Conservation (phyloP, 23 tunicate genomes). For the Halocynthia aurantium region DNA sequence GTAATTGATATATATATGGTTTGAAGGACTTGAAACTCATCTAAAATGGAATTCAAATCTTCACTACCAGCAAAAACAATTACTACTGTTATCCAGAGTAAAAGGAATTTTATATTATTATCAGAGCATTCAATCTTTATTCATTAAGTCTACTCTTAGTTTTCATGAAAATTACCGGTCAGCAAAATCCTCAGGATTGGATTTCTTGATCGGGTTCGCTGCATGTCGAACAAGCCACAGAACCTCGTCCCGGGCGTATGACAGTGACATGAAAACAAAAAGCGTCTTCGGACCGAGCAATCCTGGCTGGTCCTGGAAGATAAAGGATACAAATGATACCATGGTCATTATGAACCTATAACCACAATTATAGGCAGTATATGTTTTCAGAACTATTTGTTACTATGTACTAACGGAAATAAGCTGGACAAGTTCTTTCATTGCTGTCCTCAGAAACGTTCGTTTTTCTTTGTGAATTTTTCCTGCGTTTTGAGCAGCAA, state of each 20-base stretch:
- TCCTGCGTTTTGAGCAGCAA: slow-evolving; percentile 73
- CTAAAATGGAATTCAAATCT: too few species aligned
- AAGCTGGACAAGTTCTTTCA: slow-evolving; percentile 67
- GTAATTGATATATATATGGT: too few species aligned
- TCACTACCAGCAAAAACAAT: too few species aligned
- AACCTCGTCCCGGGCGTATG: slow-evolving; percentile 83
- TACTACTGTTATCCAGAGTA: too few species aligned
- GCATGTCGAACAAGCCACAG: slow-evolving; percentile 75
- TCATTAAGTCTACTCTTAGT: too few species aligned
- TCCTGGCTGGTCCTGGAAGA: slow-evolving; percentile 94
- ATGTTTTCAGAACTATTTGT: too few species aligned
- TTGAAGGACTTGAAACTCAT: too few species aligned
- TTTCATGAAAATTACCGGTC: slow-evolving; percentile 41
- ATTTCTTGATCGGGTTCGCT: slow-evolving; percentile 63
- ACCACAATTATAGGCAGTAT: too few species aligned
- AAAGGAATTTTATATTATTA: too few species aligned
- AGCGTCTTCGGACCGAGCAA: slow-evolving; percentile 91
- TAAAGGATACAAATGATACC: neutral
- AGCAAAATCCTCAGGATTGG: slow-evolving; percentile 75
- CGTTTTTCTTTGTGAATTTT: slow-evolving; percentile 63
- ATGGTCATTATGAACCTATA: too few species aligned
- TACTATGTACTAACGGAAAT: slow-evolving; percentile 45
- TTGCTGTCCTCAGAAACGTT: slow-evolving; percentile 66
- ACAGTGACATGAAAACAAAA: slow-evolving; percentile 73
- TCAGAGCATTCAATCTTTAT: too few species aligned